These are phyloP conservation scores for Thunnus maccoyii DNA, from an alignment of 2,113 vertebrate genomes.

Conservation along the genomic window DNA sequence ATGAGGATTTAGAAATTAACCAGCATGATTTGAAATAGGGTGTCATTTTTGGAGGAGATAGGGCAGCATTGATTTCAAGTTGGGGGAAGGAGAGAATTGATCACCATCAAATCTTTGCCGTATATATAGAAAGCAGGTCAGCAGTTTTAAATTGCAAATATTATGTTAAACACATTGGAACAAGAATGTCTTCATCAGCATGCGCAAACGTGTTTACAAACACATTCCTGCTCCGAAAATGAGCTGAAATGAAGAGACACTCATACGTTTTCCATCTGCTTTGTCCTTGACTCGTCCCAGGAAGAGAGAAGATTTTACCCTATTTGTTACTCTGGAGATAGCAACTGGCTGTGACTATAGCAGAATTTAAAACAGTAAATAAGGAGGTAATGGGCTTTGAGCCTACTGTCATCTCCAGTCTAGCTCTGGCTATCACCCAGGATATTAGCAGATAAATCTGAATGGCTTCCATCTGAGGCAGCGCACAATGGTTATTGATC, in stretches of 20 bases:
- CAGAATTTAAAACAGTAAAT: constrained; percentile 85
- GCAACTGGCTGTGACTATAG: constrained; percentile 71
- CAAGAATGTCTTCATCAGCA: constrained; percentile 39
- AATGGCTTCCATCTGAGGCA: constrained; percentile 81
- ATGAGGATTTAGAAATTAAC: constrained; percentile 67
- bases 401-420: constrained; percentile 83
- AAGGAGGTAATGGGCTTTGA: constrained; percentile 82
- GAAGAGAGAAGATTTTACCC: constrained; percentile 67
- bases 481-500: constrained; percentile 88
- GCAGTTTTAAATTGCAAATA: constrained; percentile 20
- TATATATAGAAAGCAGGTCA: neutral
- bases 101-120: neutral
- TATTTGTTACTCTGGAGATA: constrained; percentile 76
- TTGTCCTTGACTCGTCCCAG: constrained; percentile 77
- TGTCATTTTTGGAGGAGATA: constrained; percentile 46
- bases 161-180: constrained; percentile 32
- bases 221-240: constrained; percentile 26
- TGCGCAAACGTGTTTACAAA: constrained; percentile 10
- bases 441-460: constrained; percentile 91
- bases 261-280: constrained; percentile 62
- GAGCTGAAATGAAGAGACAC: constrained; percentile 56
- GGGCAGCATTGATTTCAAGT: constrained; percentile 54
- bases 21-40: constrained; percentile 52
- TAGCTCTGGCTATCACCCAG: constrained; percentile 78
- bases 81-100: constrained; percentile 25